Evolutionary conservation across 1,140 invertebrate species (phyloP).

Genomic region (Leptoteleia sp.): DNA sequence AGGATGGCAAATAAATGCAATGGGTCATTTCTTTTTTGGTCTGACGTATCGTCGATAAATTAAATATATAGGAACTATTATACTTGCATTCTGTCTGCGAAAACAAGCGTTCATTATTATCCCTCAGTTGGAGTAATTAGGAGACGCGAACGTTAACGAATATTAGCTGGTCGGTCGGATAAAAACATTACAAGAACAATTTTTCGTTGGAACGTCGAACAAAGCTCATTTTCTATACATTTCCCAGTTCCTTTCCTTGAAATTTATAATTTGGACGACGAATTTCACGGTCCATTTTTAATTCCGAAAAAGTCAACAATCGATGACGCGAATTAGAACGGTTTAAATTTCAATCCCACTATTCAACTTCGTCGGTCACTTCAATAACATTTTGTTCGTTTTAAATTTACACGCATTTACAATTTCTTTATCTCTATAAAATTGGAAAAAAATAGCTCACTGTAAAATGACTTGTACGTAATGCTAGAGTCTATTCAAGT

Average conservation of each 20-base stretch:
- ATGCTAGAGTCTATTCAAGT: constrained; percentile 31
- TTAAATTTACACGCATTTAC: constrained; percentile 27
- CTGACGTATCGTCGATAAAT: constrained; percentile 1
- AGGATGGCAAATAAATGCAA: constrained; percentile 14
- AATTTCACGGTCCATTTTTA: too few relatives aligned
- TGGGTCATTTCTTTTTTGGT: constrained; percentile 2
- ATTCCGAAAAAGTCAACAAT: too few relatives aligned
- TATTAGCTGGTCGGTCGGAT: not conserved
- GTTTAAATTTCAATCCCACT: too few relatives aligned
- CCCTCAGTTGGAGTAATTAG: not conserved
- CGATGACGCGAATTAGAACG: too few relatives aligned
- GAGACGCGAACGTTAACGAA: not conserved
- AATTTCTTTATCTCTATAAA: too few relatives aligned
- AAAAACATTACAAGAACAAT: not conserved
- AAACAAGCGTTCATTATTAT: not conserved
- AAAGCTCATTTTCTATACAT: not conserved
- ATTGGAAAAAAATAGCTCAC: constrained; percentile 18
- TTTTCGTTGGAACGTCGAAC: not conserved
- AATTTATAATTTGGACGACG: too few relatives aligned
- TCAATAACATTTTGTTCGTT: constrained; percentile 2
- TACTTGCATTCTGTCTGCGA: constrained; percentile 4
- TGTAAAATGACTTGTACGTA: constrained; percentile 10
- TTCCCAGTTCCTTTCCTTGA: too few relatives aligned
- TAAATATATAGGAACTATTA: constrained; percentile 40
- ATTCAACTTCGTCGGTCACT: too few relatives aligned